Evolutionary conservation across 1,140 invertebrate genomes (phyloP).

Genomic region (Stegodyphus dumicola): DNA sequence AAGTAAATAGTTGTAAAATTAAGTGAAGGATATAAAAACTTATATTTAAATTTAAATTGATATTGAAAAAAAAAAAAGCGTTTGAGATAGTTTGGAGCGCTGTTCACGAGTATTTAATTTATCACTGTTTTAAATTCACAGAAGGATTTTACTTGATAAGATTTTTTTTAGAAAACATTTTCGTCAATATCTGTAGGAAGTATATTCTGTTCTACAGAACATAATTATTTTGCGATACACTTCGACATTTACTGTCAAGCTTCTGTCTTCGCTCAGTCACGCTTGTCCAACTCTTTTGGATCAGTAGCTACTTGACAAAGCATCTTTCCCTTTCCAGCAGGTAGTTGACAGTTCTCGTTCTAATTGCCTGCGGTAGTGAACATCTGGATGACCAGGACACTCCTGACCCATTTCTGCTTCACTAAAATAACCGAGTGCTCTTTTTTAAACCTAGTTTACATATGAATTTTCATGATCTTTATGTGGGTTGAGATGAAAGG

Average conservation of each 20-base stretch:
- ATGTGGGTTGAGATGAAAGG: neutral
- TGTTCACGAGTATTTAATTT: too few species aligned
- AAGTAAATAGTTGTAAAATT: too few species aligned
- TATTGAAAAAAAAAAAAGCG: too few species aligned
- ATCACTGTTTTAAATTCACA: too few species aligned
- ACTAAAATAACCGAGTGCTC: slow-evolving; percentile 1
- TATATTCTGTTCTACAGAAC: neutral
- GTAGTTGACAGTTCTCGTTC: slow-evolving; percentile 3
- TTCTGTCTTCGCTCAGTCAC: neutral
- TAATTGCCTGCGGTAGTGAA: neutral
- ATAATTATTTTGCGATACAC: neutral
- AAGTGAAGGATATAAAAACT: too few species aligned
- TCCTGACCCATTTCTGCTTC: slow-evolving; percentile 7
- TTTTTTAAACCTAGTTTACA: neutral
- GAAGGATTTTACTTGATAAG: too few species aligned
- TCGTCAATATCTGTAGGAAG: neutral
- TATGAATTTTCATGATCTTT: neutral
- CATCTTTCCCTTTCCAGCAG: neutral
- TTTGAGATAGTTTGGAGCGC: too few species aligned
- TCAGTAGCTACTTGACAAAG: neutral
- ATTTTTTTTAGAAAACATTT: neutral
- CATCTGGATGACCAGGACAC: slow-evolving; percentile 22
- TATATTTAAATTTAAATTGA: too few species aligned
- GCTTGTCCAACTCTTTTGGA: neutral
- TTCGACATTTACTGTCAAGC: neutral